Evolutionary conservation across 2,797 vertebrate species (phyloP), one percentile per base, ranked within the genome.

Genomic region (Sebastes kiyomatsui): DNA sequence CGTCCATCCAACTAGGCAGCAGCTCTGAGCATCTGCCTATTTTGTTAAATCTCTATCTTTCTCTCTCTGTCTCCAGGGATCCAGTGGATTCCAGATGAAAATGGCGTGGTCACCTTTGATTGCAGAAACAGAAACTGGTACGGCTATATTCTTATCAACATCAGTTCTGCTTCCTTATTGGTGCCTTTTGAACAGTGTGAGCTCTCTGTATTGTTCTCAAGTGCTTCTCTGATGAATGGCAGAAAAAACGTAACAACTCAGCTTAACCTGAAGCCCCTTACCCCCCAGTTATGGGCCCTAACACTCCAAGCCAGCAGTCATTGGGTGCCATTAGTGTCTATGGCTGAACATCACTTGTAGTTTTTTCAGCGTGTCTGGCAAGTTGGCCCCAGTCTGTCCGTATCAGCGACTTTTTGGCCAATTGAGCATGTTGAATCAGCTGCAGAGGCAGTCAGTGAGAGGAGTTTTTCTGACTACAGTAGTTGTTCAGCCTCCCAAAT

Each of bases 111-210:
- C 76, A 96, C 97, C 13, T 99, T 98, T 0, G 98, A 99, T 89
- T 98, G 96, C 88, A 96, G 98, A 79, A 99, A 99, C 93, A 96
- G 98, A 33, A 98, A 98, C 91, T 99, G 98, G 98, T 99, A 85
- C 96, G 94, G 7, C 4, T 3, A 10, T 25, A 30, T 6, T 64
- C 7, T 35, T 52, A 20, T 22, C 7, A 18, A 3, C 5, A 10
- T 67, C 9, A 22, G 5, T 23, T 28, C 18, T 56, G 1, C 33
- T 67, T 27, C 3, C 10, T 14, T 10, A 14, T 1, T 81, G 4
- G 30, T 56, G 23, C 16, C 3, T 59, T 66, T 35, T 33, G 11
- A 72, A 69, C 10, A 27, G n/a, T 32, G 33, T 16, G 3, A 64
- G 33, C 28, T 52, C 18, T 22, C 5, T 72, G 8, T 68, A 59